These are phyloP conservation scores for Sceliomorpha sp. DNA, from an alignment of 2,888 invertebrate species.

Conservation along the genomic window DNA sequence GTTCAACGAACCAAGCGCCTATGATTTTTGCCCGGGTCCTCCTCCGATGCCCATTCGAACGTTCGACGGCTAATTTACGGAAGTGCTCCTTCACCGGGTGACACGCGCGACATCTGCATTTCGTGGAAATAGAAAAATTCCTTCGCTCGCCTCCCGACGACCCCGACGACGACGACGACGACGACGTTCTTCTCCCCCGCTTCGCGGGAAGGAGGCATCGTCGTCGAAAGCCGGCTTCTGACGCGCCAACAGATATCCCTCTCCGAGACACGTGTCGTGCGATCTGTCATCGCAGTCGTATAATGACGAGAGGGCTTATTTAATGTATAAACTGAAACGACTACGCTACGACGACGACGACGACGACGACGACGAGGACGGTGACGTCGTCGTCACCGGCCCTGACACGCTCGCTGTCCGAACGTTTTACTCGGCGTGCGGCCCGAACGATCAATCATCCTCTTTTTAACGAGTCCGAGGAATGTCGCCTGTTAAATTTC, in stretches of 20 bases:
- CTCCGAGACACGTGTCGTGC: conserved; percentile 10
- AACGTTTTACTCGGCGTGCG: conserved; percentile 36
- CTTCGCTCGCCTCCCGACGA: too few species aligned
- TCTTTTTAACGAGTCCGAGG: conserved; percentile 30
- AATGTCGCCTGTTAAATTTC: conserved; percentile 35
- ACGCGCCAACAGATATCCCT: conserved; percentile 4
- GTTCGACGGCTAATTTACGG: conserved; percentile 37
- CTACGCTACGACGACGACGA: too few species aligned
- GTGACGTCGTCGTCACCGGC: conserved; percentile 41
- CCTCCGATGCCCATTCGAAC: conserved; percentile 11
- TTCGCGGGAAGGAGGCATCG: too few species aligned
- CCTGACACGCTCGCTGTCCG: conserved; percentile 33
- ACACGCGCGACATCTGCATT: too few species aligned
- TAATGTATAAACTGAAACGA: conserved; percentile 30
- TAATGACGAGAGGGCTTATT: conserved; percentile 45
- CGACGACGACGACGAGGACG: conserved; percentile 8
- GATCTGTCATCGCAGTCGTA: conserved; percentile 51
- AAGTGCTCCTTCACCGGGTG: conserved; percentile 31
- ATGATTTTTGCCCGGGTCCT: conserved; percentile 21
- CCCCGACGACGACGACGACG: too few species aligned
- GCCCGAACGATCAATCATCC: conserved; percentile 51
- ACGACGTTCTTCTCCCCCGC: too few species aligned
- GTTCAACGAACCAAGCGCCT: conserved; percentile 73
- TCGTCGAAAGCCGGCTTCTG: too few species aligned
- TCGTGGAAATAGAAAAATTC: too few species aligned